These are phyloP conservation scores for Elymnias hypermnestra DNA, from an alignment of 1,140 invertebrate species.

Conservation along the genomic window DNA sequence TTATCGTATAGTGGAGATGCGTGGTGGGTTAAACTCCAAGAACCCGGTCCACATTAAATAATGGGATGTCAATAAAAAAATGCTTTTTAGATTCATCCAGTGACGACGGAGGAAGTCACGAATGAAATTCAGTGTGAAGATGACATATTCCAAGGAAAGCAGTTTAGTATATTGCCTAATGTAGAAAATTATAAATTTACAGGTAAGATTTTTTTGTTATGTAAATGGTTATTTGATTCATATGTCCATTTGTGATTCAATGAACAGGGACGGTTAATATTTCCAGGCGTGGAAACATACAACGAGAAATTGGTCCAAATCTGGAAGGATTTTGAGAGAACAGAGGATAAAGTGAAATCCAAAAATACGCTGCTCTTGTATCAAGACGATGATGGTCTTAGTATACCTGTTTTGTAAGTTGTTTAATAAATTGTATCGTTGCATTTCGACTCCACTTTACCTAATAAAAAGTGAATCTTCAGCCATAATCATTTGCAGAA, in stretches of 20 bases:
- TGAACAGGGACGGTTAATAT: no score
- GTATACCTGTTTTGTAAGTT: slow-evolving; percentile 22
- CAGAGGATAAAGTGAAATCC: neutral
- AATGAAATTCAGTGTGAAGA: neutral
- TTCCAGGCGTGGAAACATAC: slow-evolving; percentile 8
- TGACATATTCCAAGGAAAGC: neutral
- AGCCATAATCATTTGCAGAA: no score
- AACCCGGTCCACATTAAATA: no score
- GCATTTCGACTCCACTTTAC: no score
- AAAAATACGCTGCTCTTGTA: slow-evolving; percentile 14
- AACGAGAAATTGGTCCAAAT: slow-evolving; percentile 19
- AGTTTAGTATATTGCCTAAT: neutral
- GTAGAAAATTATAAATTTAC: neutral
- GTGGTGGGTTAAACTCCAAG: no score
- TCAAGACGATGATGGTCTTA: slow-evolving; percentile 2
- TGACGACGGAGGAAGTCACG: neutral
- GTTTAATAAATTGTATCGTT: neutral
- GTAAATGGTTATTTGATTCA: neutral
- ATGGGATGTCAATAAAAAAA: no score
- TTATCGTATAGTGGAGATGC: no score
- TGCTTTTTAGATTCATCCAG: neutral
- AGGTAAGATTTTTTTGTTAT: neutral
- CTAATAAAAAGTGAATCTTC: no score
- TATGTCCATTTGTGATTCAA: no score
- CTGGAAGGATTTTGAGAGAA: slow-evolving; percentile 16